Conservation (phyloP, 2,888 invertebrate species). For the Acrobasis suavella region DNA sequence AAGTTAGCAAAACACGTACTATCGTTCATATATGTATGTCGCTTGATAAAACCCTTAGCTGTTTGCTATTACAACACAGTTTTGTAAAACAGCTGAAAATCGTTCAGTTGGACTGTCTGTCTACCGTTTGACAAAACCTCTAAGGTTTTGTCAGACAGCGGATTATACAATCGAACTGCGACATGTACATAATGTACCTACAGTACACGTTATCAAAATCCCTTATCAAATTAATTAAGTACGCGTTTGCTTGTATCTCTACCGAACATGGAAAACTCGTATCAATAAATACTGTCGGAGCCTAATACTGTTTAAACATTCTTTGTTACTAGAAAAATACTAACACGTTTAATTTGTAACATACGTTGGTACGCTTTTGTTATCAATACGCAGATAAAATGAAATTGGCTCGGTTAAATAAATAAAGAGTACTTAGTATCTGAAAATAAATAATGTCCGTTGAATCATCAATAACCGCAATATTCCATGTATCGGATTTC, state of each 20-base stretch:
- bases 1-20: too few relatives aligned
- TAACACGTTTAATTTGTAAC: background rate
- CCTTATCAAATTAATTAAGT: constrained; percentile 15
- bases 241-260: constrained; percentile 5
- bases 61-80: too few relatives aligned
- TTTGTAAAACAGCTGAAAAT: too few relatives aligned
- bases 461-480: constrained; percentile 15
- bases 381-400: constrained; percentile 16
- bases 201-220: background rate
- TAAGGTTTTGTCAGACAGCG: too few relatives aligned
- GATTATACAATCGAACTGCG: too few relatives aligned
- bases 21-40: too few relatives aligned
- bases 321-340: background rate
- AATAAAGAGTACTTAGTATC: constrained; percentile 12
- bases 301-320: background rate
- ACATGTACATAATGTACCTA: too few relatives aligned
- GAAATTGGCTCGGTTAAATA: background rate
- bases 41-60: too few relatives aligned
- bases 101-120: too few relatives aligned
- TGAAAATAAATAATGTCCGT: constrained; percentile 8
- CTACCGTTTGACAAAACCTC: too few relatives aligned
- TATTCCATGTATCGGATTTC: constrained; percentile 3
- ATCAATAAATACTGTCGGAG: background rate
- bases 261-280: background rate
- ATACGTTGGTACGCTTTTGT: constrained; percentile 7